A percentile compares a stretch with the other conserved stretches of the same genome.
Conservation (phyloP, 2,888 invertebrate species). For the Trilocha varians region DNA sequence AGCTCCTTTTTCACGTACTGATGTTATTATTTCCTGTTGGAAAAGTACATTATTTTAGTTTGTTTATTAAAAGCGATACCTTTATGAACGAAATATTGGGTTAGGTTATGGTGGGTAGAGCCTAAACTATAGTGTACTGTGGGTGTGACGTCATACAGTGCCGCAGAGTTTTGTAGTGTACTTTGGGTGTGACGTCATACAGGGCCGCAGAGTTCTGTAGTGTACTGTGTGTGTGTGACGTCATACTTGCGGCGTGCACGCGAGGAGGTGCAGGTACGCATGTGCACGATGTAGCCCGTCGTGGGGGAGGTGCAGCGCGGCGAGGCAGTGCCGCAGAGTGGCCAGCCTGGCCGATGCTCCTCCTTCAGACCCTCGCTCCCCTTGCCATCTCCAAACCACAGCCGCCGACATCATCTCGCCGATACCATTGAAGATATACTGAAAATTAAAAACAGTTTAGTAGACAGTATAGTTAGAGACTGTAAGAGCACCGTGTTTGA, state of each 20-base stretch:
- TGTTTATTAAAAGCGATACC: background rate
- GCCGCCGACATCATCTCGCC: slow-evolving; percentile 87
- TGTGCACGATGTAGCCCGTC: slow-evolving; percentile 86
- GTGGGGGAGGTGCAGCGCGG: slow-evolving; percentile 54
- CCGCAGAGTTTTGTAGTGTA: too few relatives aligned
- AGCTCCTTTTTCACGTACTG: slow-evolving; percentile 88
- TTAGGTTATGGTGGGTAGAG: too few relatives aligned
- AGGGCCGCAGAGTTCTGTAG: too few relatives aligned
- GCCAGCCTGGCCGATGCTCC: slow-evolving; percentile 33
- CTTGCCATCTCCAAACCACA: slow-evolving; percentile 62
- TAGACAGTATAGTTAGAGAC: too few relatives aligned
- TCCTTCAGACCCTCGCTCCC: slow-evolving; percentile 23
- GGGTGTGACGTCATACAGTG: too few relatives aligned
- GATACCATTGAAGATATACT: slow-evolving; percentile 93
- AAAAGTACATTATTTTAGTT: slow-evolving; percentile 44
- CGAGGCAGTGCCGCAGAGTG: slow-evolving; percentile 55
- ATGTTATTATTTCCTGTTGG: slow-evolving; percentile 84
- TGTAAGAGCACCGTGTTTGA: background rate
- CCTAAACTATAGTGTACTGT: too few relatives aligned
- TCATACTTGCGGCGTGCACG: slow-evolving; percentile 82
- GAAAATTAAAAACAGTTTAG: too few relatives aligned
- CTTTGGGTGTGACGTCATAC: too few relatives aligned
- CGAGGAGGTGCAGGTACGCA: slow-evolving; percentile 90
- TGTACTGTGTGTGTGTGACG: background rate
- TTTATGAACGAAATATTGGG: too few relatives aligned